A percentile compares a stretch with the other conserved stretches of the same genome.
Conservation (phyloP, 2,888 invertebrate genomes). For the Epiblema foenella region DNA sequence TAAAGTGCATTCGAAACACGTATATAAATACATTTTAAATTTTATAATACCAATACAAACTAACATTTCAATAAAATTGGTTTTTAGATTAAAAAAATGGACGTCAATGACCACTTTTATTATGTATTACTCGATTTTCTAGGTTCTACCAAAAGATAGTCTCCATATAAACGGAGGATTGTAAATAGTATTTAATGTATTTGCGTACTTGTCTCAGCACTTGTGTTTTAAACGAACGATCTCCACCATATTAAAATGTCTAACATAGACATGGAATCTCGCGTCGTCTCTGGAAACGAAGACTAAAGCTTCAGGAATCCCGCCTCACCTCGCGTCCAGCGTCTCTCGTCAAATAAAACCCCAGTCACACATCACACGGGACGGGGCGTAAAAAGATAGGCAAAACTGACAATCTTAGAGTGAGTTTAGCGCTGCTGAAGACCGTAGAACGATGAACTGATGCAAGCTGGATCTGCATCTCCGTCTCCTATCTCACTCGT, state of each 20-base stretch:
- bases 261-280: too few species aligned
- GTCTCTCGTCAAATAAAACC: neutral
- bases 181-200: neutral
- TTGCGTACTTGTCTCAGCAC: slow-evolving; percentile 4
- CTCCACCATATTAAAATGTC: neutral
- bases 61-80: neutral
- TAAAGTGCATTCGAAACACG: neutral
- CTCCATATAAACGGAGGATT: neutral
- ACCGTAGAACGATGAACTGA: neutral
- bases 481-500: too few species aligned
- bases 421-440: neutral
- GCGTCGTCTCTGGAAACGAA: neutral
- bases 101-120: too few species aligned
- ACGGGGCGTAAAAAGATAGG: neutral
- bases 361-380: neutral
- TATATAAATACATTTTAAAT: neutral
- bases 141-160: neutral
- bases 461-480: neutral
- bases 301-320: neutral
- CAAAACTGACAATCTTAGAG: neutral
- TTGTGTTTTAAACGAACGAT: neutral
- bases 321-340: neutral
- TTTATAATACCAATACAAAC: too few species aligned
- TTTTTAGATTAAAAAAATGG: too few species aligned
- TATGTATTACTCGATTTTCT: too few species aligned